Conservation (phyloP, 2,113 vertebrate genomes). For the Microcebus murinus region DNA sequence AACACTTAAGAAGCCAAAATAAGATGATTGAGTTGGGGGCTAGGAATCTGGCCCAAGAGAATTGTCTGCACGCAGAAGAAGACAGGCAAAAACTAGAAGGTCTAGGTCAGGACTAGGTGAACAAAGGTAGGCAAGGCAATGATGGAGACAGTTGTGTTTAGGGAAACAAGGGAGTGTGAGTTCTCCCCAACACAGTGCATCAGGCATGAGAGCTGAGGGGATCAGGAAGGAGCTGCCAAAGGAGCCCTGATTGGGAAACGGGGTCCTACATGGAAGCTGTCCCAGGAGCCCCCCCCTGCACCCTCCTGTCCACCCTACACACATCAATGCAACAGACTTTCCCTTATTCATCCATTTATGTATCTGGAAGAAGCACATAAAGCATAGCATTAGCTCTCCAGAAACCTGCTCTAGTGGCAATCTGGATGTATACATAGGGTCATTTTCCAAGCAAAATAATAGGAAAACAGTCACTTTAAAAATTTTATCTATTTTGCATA, state of each 20-base stretch:
- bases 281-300: accelerated
- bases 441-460: not conserved
- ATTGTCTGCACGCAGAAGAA: not conserved
- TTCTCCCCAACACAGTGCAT: not conserved
- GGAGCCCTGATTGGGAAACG: not conserved
- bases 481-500: not conserved
- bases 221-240: not conserved
- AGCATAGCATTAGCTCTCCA: not conserved
- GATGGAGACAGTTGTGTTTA: not conserved
- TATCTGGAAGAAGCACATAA: not conserved
- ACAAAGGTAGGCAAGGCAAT: not conserved
- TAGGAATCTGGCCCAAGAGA: not conserved
- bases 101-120: not conserved
- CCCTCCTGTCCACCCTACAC: too few species aligned
- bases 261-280: not conserved
- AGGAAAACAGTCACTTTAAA: not conserved
- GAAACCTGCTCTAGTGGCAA: not conserved
- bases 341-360: not conserved
- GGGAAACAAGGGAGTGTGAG: not conserved
- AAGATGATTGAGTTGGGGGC: not conserved
- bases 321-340: too few species aligned
- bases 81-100: not conserved
- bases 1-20: not conserved
- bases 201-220: not conserved
- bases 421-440: not conserved